Evolutionary conservation across 2,888 invertebrate genomes (phyloP), one percentile per base, ranked within the genome.

Genomic region (Nymphalis urticae): DNA sequence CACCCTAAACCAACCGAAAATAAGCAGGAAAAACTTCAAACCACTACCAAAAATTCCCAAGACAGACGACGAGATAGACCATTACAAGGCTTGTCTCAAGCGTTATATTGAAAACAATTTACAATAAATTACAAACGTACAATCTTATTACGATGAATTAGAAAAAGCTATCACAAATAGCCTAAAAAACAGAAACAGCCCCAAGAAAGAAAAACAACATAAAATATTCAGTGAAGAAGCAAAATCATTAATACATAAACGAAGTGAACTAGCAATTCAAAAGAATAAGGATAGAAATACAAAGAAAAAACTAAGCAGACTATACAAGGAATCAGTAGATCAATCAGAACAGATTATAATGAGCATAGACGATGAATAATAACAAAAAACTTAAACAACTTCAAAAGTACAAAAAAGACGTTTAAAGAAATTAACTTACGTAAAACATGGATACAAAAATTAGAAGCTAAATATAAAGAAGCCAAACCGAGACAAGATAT

Each of bases 191-290:
- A n/a, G n/a, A n/a, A n/a, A n/a, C 47, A 8, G 47, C 47, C 48
- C 24, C 42, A n/a, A 51, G 56, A 53, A 61, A 32, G 32, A 21
- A 13, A 36, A 64, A 64, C 5, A 48, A 50, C 54, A 62, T 36
- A 64, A 64, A 61, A 64, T 64, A 61, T 54, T 64, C 47, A 70
- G 64, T 53, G 64, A 64, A 62, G 42, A 70, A 42, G 64, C 70
- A 63, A 50, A 53, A 56, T n/a, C 24, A 17, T 48, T 70, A 47
- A 67, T 70, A 21, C 56, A 64, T 9, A 64, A 27, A 67, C 60
- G 68, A 17, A 63, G 60, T 19, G 10, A 47, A 47, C 10, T 8
- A 47, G 10, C 47, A 47, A 47, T 8, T 10, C 47, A 47, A 6
- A 47, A 8, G 6, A 47, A 47, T 8, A 47, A 47, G 47, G 47